Evolutionary conservation across 2,797 vertebrate genomes (phyloP), one percentile per base, ranked within the genome.

Genomic region (Discoglossus pictus): DNA sequence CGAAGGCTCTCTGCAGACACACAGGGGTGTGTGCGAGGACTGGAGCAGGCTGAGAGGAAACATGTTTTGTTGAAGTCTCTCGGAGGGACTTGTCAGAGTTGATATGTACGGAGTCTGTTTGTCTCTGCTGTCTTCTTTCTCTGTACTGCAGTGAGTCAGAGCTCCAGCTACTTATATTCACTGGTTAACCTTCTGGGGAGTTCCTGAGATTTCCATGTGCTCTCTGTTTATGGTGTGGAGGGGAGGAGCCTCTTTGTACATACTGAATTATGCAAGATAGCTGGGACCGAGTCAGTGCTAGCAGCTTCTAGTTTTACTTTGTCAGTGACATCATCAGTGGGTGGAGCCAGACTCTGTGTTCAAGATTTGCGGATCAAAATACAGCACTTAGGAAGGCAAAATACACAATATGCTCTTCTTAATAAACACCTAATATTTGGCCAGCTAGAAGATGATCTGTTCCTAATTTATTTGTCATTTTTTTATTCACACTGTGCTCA

Each of bases 21-120:
- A 76, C 73, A 77, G 69, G 70, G 75, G 44, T 65, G 59, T 73
- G 73, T 73, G 74, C 31, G 72, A 61, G 1, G 73, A 63, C 0
- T 75, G 76, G 0, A 76, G 62, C 6, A 79, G 68, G 17, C 78
- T 77, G 74, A 76, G 73, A 3, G 61, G 75, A 72, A 82, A 69
- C 80, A 82, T 82, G 3, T 46, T 43, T 8, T 27, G 20, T 23
- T 25, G 39, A 6, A 31, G 31, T 46, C 54, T 8, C 24, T 31
- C n/a, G 21, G 7, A 43, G 23, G 23, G 13, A 31, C 25, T 47
- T 23, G 18, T 47, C 20, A 47, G 38, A 34, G 36, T 27, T 17
- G 12, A n/a, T 20, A n/a, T 46, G 24, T 27, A 20, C 24, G 46
- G 23, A 34, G n/a, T n/a, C 24, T 60, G 23, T 31, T 16, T 44